Conservation (phyloP, 2,888 invertebrate species). For the Elmis aenea region DNA sequence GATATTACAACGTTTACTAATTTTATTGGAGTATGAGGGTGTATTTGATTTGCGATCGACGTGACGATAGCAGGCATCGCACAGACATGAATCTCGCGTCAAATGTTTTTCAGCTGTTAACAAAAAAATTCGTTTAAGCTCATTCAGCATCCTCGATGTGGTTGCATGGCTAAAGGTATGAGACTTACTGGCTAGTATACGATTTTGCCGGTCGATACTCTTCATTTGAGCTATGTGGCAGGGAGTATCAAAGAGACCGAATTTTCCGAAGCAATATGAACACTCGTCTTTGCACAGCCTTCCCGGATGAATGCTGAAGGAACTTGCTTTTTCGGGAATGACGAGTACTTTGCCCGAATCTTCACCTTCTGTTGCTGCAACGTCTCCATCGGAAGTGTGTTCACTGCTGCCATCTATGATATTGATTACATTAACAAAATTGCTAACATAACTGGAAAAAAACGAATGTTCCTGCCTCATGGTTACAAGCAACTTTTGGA, state of each 20-base stretch:
- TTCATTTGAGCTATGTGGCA: constrained; percentile 85
- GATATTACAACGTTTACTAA: constrained; percentile 36
- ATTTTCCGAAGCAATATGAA: constrained; percentile 82
- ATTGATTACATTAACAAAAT: too few species aligned
- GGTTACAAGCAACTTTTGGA: too few species aligned
- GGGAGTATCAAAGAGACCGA: constrained; percentile 79
- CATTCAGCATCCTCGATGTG: constrained; percentile 1
- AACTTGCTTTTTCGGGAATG: constrained; percentile 83
- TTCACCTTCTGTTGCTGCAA: constrained; percentile 38
- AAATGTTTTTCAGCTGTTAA: constrained; percentile 69
- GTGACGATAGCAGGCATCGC: constrained; percentile 82
- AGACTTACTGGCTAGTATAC: constrained; percentile 69
- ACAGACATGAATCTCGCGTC: constrained; percentile 78
- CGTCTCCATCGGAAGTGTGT: constrained; percentile 45
- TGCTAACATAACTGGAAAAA: too few species aligned
- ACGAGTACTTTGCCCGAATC: constrained; percentile 61
- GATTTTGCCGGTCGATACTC: constrained; percentile 73
- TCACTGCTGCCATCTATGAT: constrained; percentile 45
- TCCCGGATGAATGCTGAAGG: constrained; percentile 81
- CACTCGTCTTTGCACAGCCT: constrained; percentile 80
- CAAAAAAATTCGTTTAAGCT: constrained; percentile 1
- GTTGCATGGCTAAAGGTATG: too few species aligned
- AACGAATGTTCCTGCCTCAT: too few species aligned
- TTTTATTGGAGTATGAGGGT: constrained; percentile 58
- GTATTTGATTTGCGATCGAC: constrained; percentile 77